Evolutionary conservation across 2,113 vertebrate species (phyloP), one percentile per base, ranked within the genome.

Genomic region (Egretta garzetta): DNA sequence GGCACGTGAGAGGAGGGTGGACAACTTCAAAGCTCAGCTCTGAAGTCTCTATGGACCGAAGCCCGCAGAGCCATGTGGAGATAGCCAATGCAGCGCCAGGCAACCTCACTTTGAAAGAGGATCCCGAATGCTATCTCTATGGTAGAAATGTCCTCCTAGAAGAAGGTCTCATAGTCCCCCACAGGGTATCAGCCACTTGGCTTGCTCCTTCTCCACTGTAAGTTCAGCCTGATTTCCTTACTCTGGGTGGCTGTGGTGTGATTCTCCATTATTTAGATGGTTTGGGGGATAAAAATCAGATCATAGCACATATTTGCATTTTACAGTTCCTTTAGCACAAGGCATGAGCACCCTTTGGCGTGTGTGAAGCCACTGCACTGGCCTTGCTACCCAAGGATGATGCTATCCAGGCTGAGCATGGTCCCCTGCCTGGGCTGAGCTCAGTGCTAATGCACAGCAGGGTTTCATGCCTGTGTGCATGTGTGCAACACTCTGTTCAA

Each of bases 21-120:
- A 43, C 64, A 77, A 79, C 91, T 97, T 97, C 96, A 97, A 96
- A 97, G 94, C 67, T 77, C 35, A 19, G n/a, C 81, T 93, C 90
- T 86, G 85, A 88, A 91, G 76, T 80, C 33, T 55, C 47, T 56
- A 5, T 0, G 0, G 55, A 52, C 85, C 45, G 81, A 52, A 93
- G 63, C 24, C 10, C 82, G 62, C 0, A 53, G 33, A 74, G 33
- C 24, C 18, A 7, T 21, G 11, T 53, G 35, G 68, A 92, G 41
- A 74, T 7, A 89, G 41, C 50, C 83, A 77, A 91, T 80, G 72
- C 49, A 88, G 30, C 0, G 1, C 75, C 43, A 47, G 88, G 59
- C 26, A 76, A 18, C 32, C 17, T 86, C 28, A 2, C 75, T 77
- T 86, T 74, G 75, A 96, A 94, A 49, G 15, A 88, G 13, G 14